Conservation (phyloP, 2,888 invertebrate genomes). For the Cecidostiba fungosa region DNA sequence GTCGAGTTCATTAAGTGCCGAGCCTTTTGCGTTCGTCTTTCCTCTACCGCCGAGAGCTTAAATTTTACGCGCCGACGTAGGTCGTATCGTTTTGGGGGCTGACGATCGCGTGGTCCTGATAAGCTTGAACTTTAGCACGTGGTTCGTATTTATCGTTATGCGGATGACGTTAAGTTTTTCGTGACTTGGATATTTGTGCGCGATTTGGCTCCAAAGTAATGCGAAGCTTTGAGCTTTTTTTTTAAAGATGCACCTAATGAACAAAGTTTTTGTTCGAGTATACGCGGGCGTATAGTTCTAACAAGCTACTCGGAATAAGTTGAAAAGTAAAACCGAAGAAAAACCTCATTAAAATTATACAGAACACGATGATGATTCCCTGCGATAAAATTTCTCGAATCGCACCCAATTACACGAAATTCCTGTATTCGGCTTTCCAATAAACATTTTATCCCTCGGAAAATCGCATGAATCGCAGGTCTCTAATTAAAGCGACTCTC, state of each 20-base stretch:
- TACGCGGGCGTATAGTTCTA: no score
- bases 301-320: no score
- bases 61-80: neutral
- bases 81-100: neutral
- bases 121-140: neutral
- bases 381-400: no score
- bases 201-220: neutral
- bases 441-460: neutral
- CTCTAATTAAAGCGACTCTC: neutral
- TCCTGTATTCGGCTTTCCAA: neutral
- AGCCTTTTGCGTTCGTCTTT: conserved; percentile 4
- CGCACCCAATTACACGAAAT: no score
- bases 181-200: neutral
- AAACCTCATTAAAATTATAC: no score
- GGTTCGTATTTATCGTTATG: neutral
- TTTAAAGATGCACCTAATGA: no score
- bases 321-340: no score
- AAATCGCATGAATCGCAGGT: neutral
- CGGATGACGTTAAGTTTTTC: neutral
- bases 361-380: no score
- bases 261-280: no score
- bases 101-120: neutral
- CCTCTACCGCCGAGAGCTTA: neutral
- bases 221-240: no score
- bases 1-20: conserved; percentile 13